Conservation (phyloP, 2,888 invertebrate species). For the Chironomus riparius region DNA sequence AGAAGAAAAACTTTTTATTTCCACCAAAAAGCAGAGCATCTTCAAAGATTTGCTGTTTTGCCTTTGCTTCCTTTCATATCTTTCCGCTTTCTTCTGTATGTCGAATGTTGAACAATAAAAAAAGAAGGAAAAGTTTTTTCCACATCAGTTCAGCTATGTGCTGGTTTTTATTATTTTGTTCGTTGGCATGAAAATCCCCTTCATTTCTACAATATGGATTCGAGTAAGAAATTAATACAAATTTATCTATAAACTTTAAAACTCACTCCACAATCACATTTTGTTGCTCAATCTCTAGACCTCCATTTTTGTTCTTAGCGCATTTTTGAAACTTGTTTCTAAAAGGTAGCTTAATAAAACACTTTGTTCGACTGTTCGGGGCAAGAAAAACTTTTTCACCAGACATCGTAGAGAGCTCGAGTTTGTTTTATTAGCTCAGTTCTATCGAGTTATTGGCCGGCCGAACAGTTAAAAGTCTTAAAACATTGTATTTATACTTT, state of each 20-base stretch:
- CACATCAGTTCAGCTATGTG: neutral
- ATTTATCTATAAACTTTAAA: neutral
- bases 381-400: too few relatives aligned
- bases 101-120: neutral
- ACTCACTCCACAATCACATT: neutral
- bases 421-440: too few relatives aligned
- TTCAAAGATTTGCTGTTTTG: neutral
- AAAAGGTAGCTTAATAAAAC: too few relatives aligned
- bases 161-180: neutral
- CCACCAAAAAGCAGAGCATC: neutral
- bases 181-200: neutral
- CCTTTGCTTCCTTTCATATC: neutral
- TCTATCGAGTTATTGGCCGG: too few relatives aligned
- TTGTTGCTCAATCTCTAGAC: neutral
- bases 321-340: too few relatives aligned
- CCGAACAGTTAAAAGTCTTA: too few relatives aligned
- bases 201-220: neutral
- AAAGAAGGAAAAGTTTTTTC: neutral
- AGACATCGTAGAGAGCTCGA: too few relatives aligned
- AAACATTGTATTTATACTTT: too few relatives aligned
- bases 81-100: neutral
- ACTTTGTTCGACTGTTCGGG: too few relatives aligned
- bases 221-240: constrained; percentile 5
- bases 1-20: neutral
- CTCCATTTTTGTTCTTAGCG: neutral